These are phyloP conservation scores for Trilocha varians DNA, from an alignment of 2,888 invertebrate genomes.

Conservation along the genomic window DNA sequence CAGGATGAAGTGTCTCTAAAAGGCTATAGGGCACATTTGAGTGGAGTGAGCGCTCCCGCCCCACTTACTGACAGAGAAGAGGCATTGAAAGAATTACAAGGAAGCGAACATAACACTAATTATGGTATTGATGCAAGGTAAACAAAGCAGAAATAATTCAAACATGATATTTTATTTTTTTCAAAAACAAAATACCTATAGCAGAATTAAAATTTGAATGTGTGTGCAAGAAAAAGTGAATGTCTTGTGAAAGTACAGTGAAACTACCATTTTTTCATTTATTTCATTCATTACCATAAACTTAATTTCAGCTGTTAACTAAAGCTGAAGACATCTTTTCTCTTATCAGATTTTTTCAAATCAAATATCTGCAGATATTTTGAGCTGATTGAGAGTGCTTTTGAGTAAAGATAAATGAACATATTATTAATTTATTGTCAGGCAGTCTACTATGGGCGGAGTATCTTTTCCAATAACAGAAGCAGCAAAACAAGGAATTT, in stretches of 20 bases:
- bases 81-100: constrained; percentile 84
- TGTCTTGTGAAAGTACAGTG: too few species aligned
- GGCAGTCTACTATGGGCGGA: constrained; percentile 92
- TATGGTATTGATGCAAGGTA: constrained; percentile 83
- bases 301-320: too few species aligned
- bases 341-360: too few species aligned
- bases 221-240: too few species aligned
- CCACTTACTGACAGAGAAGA: constrained; percentile 92
- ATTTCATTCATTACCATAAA: too few species aligned
- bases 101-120: constrained; percentile 80
- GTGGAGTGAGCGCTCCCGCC: constrained; percentile 85
- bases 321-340: too few species aligned
- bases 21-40: constrained; percentile 87
- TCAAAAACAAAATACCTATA: too few species aligned
- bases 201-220: too few species aligned
- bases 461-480: constrained; percentile 92
- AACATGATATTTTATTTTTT: too few species aligned
- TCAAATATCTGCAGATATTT: too few species aligned
- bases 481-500: constrained; percentile 82
- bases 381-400: too few species aligned
- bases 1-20: constrained; percentile 86
- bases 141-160: not conserved
- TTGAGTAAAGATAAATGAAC: not conserved
- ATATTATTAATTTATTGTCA: constrained; percentile 23
- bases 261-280: too few species aligned